Conservation (phyloP, 2,113 vertebrate genomes). For the Channa maculata region DNA sequence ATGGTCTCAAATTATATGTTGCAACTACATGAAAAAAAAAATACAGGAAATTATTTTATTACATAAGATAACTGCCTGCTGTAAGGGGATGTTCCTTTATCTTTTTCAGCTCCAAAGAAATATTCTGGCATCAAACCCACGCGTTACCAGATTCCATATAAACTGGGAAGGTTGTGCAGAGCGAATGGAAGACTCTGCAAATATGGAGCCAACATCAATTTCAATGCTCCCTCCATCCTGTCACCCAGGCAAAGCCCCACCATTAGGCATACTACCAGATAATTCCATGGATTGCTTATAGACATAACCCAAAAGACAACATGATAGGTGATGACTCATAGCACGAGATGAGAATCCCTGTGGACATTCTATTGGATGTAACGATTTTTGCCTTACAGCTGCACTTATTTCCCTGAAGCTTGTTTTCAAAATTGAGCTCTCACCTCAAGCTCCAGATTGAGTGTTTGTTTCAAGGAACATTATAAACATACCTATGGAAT, state of each 20-base stretch:
- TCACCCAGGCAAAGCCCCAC: slow-evolving; percentile 84
- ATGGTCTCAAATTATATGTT: too few species aligned
- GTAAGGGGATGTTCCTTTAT: not conserved
- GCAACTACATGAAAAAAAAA: too few species aligned
- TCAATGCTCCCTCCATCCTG: slow-evolving; percentile 86
- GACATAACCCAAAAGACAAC: not conserved
- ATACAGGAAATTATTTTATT: not conserved
- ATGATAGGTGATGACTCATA: slow-evolving; percentile 17
- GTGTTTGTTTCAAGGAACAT: slow-evolving; percentile 36
- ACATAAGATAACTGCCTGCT: not conserved
- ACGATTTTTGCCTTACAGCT: slow-evolving; percentile 70
- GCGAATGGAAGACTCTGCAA: slow-evolving; percentile 89
- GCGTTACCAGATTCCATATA: slow-evolving; percentile 94
- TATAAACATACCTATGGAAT: slow-evolving; percentile 29
- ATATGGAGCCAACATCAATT: slow-evolving; percentile 86
- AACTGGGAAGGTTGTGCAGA: slow-evolving; percentile 91
- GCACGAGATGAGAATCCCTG: slow-evolving; percentile 53
- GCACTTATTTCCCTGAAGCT: slow-evolving; percentile 49
- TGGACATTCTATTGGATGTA: slow-evolving; percentile 70
- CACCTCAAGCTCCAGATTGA: slow-evolving; percentile 34
- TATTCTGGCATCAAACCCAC: slow-evolving; percentile 91
- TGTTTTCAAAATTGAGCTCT: slow-evolving; percentile 41
- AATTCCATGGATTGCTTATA: slow-evolving; percentile 94
- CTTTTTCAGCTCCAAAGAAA: slow-evolving; percentile 89
- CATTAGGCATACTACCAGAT: slow-evolving; percentile 87